Conservation (phyloP, 2,888 invertebrate genomes). For the Orthosia gothica region DNA sequence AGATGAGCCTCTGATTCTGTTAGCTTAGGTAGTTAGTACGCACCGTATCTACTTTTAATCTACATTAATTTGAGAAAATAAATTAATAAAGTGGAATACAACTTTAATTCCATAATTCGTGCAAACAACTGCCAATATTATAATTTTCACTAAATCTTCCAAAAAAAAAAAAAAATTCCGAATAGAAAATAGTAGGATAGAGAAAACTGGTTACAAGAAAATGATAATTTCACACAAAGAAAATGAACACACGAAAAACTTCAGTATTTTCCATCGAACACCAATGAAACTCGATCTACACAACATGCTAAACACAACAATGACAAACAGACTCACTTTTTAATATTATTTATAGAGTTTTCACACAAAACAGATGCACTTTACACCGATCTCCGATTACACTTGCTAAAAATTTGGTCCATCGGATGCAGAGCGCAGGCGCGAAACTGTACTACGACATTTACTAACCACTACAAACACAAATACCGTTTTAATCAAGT, state of each 20-base stretch:
- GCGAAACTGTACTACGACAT: conserved; percentile 74
- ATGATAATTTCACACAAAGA: conserved; percentile 48
- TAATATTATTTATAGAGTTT: conserved; percentile 73
- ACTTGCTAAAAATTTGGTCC: conserved; percentile 86
- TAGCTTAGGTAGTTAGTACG: background rate
- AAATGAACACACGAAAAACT: conserved; percentile 32
- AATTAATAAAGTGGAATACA: background rate
- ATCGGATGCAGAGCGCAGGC: conserved; percentile 87
- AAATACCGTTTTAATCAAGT: background rate
- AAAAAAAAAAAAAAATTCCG: no score
- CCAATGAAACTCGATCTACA: conserved; percentile 14
- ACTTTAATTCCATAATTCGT: background rate
- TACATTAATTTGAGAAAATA: background rate
- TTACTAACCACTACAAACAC: conserved; percentile 69
- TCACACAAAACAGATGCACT: conserved; percentile 84
- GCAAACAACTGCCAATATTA: background rate
- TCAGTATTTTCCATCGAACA: background rate
- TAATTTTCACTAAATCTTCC: background rate
- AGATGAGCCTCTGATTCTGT: background rate
- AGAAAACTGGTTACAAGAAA: conserved; percentile 2
- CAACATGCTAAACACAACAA: conserved; percentile 36
- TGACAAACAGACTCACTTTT: conserved; percentile 80
- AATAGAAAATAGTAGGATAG: background rate
- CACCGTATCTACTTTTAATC: background rate
- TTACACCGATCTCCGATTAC: conserved; percentile 81